Conservation (phyloP, 1,140 invertebrate genomes). For the Theocolax elegans region DNA sequence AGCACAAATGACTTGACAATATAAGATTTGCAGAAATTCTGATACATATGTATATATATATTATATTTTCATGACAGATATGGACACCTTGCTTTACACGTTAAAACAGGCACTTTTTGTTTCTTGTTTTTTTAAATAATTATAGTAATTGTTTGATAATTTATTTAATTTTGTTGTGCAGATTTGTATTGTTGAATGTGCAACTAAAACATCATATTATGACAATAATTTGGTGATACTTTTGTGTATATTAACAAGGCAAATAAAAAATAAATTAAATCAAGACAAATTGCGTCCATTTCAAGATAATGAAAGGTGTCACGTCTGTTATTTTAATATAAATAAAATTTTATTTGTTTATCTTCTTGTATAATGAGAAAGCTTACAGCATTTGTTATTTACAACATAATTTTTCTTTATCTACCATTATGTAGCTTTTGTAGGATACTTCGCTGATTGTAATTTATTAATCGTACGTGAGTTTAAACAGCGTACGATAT, state of each 20-base stretch:
- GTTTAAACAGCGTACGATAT: neutral
- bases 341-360: constrained; percentile 4
- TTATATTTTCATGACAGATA: constrained; percentile 3
- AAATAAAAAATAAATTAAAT: neutral
- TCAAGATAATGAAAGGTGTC: constrained; percentile 22
- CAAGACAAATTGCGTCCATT: constrained; percentile 20
- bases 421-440: neutral
- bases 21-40: constrained; percentile 24
- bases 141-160: neutral
- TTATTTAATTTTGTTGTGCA: neutral
- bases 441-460: neutral
- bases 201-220: neutral
- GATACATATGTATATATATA: constrained; percentile 15
- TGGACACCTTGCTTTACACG: constrained; percentile 7
- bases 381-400: constrained; percentile 7
- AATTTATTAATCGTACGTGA: constrained; percentile 4
- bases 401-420: constrained; percentile 11
- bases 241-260: no score
- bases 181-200: neutral
- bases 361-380: constrained; percentile 1
- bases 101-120: constrained; percentile 34
- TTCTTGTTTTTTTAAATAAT: neutral
- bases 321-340: constrained; percentile 6
- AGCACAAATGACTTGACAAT: constrained; percentile 11
- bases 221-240: no score